Base-by-base conservation (phyloP, 2,113 vertebrate species). In the Numenius arquata region DNA sequence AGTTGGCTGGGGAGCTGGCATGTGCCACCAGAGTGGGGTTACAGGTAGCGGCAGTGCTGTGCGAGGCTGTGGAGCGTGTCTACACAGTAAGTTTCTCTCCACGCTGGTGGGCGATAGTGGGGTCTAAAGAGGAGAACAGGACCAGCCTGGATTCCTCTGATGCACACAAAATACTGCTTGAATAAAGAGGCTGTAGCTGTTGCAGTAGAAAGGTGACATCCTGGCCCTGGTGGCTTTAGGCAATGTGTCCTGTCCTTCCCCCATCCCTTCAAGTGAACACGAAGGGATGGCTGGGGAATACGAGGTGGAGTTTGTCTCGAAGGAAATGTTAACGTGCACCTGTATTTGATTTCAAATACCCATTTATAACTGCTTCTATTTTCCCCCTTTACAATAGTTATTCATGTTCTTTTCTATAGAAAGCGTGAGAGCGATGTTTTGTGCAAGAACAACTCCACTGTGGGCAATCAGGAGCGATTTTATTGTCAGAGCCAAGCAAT, bases 31-130 rank as follows among this genome's bases (percentile, higher is more conserved):
- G 13, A 67, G 13, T 0, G 18, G 15, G 25, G 16, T 18, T 59
- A 18, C 45, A 12, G 62, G 58, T 84, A 32, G 48, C 9, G 22
- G 30, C 66, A 70, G 23, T 4, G n/a, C 59, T 19, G 5, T 7
- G 48, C 3, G 19, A 78, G 56, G 48, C 74, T 65, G 13, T 7
- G 29, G 38, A 86, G 23, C 0, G 0, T 58, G 59, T 12, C 68
- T 70, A 2, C 47, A 17, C 16, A 12, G 62, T 18, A 9, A 23
- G 53, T 58, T 25, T 66, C 29, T 81, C 38, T 9, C 45, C 25
- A 30, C 6, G 2, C 3, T 8, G 2, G 25, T 5, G 21, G 27
- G 29, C 0, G 2, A 71, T 3, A 32, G 29, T 48, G 63, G 12
- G n/a, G 36, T 40, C 32, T 22, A 8, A 34, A 78, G 75, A 36